These are phyloP conservation scores for Zaprionus nigranus DNA, from an alignment of 1,140 invertebrate genomes.

Conservation along the genomic window DNA sequence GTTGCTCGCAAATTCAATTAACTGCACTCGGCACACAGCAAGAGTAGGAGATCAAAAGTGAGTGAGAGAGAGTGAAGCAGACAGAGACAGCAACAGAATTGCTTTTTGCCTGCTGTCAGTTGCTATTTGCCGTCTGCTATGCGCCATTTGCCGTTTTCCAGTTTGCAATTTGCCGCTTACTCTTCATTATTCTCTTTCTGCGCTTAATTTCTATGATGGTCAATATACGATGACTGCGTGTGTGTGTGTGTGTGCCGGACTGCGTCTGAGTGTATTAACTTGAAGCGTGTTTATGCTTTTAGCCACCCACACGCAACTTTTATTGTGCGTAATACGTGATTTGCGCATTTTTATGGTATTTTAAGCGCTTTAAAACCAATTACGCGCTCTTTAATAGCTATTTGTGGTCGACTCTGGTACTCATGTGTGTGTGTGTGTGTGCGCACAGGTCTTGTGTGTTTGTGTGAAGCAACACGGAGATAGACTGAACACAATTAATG, in stretches of 20 bases:
- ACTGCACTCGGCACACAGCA: slow-evolving; percentile 55
- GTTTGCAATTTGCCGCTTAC: slow-evolving; percentile 26
- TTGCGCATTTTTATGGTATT: slow-evolving; percentile 68
- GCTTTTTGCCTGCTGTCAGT: slow-evolving; percentile 55
- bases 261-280: slow-evolving; percentile 37
- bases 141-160: slow-evolving; percentile 34
- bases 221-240: slow-evolving; percentile 10
- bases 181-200: slow-evolving; percentile 58
- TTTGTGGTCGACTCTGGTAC: slow-evolving; percentile 39
- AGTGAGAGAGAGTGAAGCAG: not conserved
- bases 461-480: not conserved
- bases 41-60: not conserved
- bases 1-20: slow-evolving; percentile 63
- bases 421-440: not conserved
- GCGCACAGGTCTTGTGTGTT: not conserved
- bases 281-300: slow-evolving; percentile 38
- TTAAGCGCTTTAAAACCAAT: slow-evolving; percentile 70
- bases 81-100: slow-evolving; percentile 5
- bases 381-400: slow-evolving; percentile 56
- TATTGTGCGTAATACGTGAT: slow-evolving; percentile 60
- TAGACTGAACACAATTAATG: slow-evolving; percentile 6
- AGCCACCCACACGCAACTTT: slow-evolving; percentile 34
- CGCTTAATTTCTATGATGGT: slow-evolving; percentile 50
- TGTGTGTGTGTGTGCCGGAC: slow-evolving; percentile 10
- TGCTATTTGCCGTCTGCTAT: slow-evolving; percentile 13